Conservation (phyloP, 2,888 invertebrate genomes). For the Eueremaeus valkanovi region DNA sequence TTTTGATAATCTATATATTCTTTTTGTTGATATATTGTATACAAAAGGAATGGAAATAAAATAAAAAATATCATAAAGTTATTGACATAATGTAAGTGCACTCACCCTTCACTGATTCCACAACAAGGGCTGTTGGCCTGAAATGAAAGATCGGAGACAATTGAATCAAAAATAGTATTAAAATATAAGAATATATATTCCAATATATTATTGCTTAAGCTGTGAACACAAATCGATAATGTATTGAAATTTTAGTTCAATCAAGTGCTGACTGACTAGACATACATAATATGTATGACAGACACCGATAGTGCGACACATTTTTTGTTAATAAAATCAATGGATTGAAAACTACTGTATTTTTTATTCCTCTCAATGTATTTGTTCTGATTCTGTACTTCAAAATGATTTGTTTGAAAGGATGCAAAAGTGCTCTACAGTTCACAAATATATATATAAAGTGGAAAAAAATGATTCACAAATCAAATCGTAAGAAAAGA, state of each 20-base stretch:
- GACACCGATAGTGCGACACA: not conserved
- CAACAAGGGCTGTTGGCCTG: slow-evolving; percentile 39
- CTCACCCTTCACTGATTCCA: slow-evolving; percentile 39
- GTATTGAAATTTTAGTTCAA: slow-evolving; percentile 7
- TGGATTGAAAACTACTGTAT: slow-evolving; percentile 9
- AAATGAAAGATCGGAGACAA: slow-evolving; percentile 13
- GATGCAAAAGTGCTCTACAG: not conserved
- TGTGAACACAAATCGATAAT: not conserved
- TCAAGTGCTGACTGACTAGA: slow-evolving; percentile 7
- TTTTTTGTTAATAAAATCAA: slow-evolving; percentile 28
- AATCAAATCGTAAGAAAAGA: too few species aligned
- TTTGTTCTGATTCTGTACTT: not conserved
- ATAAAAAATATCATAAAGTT: not conserved
- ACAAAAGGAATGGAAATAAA: not conserved
- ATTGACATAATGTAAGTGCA: not conserved
- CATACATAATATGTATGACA: slow-evolving; percentile 9
- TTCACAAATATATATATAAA: too few species aligned
- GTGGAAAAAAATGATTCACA: too few species aligned
- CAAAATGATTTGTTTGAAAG: not conserved
- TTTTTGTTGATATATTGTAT: too few species aligned
- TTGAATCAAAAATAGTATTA: not conserved
- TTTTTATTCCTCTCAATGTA: not conserved
- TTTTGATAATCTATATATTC: too few species aligned
- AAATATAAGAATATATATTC: slow-evolving; percentile 7
- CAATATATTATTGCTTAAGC: not conserved